Conservation (phyloP, 2,888 invertebrate genomes). For the Griposia aprilina region DNA sequence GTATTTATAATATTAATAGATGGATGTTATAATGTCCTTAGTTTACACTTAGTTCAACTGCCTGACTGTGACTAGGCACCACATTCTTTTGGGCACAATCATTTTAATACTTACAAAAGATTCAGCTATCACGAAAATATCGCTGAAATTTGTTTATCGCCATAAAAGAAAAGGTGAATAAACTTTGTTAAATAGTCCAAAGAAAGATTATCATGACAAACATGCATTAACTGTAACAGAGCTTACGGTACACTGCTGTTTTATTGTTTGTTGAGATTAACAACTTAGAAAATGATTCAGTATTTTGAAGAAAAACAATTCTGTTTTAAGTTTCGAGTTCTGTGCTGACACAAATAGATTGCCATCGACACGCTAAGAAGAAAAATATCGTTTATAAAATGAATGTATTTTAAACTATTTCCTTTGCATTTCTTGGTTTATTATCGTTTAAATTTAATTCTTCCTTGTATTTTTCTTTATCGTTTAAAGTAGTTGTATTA, state of each 20-base stretch:
- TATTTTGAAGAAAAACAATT: constrained; percentile 4
- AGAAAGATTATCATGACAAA: constrained; percentile 34
- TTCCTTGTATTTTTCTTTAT: neutral
- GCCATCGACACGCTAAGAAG: neutral
- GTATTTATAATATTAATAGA: neutral
- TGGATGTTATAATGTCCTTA: neutral
- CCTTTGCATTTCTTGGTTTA: neutral
- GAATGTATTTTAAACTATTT: neutral
- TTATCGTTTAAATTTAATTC: neutral
- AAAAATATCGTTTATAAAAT: neutral
- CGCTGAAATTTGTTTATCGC: neutral
- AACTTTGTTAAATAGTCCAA: neutral
- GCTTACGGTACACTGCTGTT: neutral
- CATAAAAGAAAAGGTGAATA: neutral
- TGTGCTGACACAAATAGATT: neutral
- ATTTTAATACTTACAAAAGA: neutral
- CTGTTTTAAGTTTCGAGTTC: neutral
- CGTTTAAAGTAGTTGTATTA: neutral
- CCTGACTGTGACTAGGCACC: neutral
- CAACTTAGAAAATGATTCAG: neutral
- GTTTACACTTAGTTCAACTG: neutral
- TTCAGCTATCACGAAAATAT: neutral
- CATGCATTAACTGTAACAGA: constrained; percentile 17
- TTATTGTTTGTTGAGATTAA: constrained; percentile 19
- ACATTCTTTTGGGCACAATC: neutral